These are phyloP conservation scores for Phoebastria nigripes DNA, from an alignment of 2,797 vertebrate genomes.

Conservation along the genomic window DNA sequence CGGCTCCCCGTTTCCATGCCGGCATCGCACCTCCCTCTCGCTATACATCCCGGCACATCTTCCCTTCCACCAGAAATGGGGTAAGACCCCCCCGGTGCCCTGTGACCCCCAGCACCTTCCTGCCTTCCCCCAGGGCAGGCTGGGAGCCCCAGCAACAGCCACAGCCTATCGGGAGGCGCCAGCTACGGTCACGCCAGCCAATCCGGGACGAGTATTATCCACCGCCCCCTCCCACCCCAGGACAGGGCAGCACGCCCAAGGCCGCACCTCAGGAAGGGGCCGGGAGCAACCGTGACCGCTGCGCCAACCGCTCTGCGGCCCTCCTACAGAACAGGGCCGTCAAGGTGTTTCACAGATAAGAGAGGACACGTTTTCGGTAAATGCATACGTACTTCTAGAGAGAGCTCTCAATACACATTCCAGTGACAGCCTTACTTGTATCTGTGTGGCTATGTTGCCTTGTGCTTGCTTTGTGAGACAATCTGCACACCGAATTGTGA, in stretches of 20 bases:
- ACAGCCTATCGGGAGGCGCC: fast-evolving
- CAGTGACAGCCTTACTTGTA: neutral
- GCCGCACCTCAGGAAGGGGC: neutral
- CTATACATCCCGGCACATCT: fast-evolving
- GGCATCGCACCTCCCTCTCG: fast-evolving
- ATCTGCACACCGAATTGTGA: fast-evolving
- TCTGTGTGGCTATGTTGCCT: no score
- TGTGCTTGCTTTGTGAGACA: neutral
- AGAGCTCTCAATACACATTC: neutral
- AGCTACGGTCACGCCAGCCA: fast-evolving
- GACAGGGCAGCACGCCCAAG: neutral
- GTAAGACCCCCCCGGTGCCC: fast-evolving
- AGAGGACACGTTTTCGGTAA: fast-evolving
- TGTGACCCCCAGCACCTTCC: fast-evolving
- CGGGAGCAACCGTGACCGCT: fast-evolving
- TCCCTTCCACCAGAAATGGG: neutral
- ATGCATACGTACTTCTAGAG: fast-evolving
- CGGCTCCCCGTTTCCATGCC: fast-evolving
- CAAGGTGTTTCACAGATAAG: no score
- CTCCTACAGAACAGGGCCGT: fast-evolving
- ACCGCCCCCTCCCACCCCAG: no score
- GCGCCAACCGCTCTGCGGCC: fast-evolving
- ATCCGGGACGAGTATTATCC: fast-evolving
- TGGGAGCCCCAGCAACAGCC: neutral
- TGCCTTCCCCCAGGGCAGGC: neutral